These are phyloP conservation scores for Trichonephila clavata DNA, from an alignment of 1,140 invertebrate genomes.

Conservation along the genomic window DNA sequence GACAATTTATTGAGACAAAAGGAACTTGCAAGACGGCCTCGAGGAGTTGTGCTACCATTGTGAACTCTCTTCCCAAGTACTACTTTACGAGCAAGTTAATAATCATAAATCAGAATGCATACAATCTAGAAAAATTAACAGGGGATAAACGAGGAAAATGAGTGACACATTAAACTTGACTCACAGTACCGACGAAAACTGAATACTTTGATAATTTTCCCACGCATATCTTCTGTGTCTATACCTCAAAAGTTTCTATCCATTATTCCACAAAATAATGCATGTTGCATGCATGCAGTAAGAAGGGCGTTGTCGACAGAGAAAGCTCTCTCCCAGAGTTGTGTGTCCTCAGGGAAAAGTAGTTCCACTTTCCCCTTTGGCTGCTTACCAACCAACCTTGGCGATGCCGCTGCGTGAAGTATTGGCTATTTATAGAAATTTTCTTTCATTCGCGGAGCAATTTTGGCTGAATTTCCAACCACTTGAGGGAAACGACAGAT, in stretches of 20 bases:
- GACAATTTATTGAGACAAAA: too few relatives aligned
- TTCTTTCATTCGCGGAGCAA: background rate
- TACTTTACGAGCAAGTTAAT: too few relatives aligned
- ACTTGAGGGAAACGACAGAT: conserved; percentile 22
- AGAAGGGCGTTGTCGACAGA: background rate
- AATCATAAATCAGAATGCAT: too few relatives aligned
- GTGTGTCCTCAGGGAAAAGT: background rate
- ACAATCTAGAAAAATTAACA: too few relatives aligned
- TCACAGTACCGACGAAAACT: too few relatives aligned
- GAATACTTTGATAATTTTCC: too few relatives aligned
- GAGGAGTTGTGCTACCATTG: too few relatives aligned
- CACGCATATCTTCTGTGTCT: too few relatives aligned
- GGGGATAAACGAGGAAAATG: too few relatives aligned
- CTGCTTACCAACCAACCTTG: background rate
- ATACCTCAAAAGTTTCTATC: background rate
- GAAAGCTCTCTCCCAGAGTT: background rate
- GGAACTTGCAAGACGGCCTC: too few relatives aligned
- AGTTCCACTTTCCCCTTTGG: background rate
- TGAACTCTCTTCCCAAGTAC: too few relatives aligned
- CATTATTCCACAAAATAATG: background rate
- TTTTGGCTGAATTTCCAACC: conserved; percentile 27
- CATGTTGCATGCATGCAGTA: background rate
- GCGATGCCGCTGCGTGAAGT: conserved; percentile 5
- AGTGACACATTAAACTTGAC: too few relatives aligned
- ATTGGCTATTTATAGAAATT: conserved; percentile 16